Conservation (phyloP, 2,888 invertebrate species). For the Dione juno region DNA sequence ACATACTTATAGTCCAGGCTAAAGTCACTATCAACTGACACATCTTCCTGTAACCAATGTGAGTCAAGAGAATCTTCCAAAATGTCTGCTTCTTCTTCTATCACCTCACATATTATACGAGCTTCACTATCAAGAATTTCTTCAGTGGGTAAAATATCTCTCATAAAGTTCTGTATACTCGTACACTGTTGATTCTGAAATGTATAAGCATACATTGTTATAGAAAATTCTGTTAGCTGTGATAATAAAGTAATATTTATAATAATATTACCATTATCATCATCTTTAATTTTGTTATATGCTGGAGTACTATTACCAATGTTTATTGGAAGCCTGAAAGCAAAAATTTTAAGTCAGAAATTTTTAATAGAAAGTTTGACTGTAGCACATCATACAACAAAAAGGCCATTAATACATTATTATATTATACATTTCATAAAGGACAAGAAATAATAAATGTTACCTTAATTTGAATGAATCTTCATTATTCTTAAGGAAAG, state of each 20-base stretch:
- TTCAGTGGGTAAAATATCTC: constrained; percentile 67
- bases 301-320: constrained; percentile 65
- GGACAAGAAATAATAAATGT: background rate
- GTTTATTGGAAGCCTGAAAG: constrained; percentile 61
- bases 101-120: constrained; percentile 69
- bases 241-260: constrained; percentile 11
- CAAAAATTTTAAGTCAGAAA: background rate
- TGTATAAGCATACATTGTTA: background rate
- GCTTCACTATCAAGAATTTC: constrained; percentile 71
- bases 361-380: background rate
- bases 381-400: background rate
- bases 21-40: constrained; percentile 64
- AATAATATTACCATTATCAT: constrained; percentile 68
- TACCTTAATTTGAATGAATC: constrained; percentile 64
- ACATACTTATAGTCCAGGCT: constrained; percentile 64
- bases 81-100: constrained; percentile 72
- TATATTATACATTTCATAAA: background rate
- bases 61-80: constrained; percentile 75
- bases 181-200: constrained; percentile 77
- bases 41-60: constrained; percentile 74
- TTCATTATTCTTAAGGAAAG: constrained; percentile 66
- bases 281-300: constrained; percentile 60
- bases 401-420: fast-evolving
- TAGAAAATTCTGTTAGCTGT: too few relatives aligned
- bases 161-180: constrained; percentile 76